Conservation (phyloP, 2,113 vertebrate species). For the Vicugna pacos region DNA sequence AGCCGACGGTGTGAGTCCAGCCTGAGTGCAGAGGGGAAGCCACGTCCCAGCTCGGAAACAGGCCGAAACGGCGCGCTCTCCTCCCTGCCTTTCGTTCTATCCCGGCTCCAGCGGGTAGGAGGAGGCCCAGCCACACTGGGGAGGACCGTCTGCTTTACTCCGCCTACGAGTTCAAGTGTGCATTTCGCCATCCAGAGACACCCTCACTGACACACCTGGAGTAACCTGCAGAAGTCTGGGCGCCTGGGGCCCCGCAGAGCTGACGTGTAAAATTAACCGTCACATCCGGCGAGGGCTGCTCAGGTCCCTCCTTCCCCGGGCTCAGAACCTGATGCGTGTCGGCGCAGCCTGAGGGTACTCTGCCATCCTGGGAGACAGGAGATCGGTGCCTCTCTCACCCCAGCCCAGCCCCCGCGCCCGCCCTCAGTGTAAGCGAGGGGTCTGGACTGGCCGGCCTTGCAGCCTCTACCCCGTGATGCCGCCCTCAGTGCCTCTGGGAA, state of each 20-base stretch:
- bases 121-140: fast-evolving
- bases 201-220: neutral
- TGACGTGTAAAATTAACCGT: fast-evolving
- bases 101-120: fast-evolving
- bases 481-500: too few species aligned
- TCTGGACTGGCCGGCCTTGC: too few species aligned
- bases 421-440: neutral
- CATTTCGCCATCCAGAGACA: fast-evolving
- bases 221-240: neutral
- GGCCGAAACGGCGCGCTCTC: fast-evolving
- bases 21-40: fast-evolving
- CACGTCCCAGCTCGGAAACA: fast-evolving
- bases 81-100: fast-evolving
- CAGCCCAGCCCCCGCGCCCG: fast-evolving
- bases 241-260: fast-evolving
- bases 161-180: too few species aligned
- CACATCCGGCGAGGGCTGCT: fast-evolving
- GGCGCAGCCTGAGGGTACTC: too few species aligned
- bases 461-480: fast-evolving
- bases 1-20: neutral
- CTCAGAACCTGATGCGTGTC: neutral
- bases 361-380: too few species aligned
- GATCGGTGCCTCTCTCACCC: too few species aligned
- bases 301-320: fast-evolving
- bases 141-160: neutral